These are phyloP conservation scores for Callipepla squamata DNA, from an alignment of 2,113 vertebrate genomes.

Conservation along the genomic window DNA sequence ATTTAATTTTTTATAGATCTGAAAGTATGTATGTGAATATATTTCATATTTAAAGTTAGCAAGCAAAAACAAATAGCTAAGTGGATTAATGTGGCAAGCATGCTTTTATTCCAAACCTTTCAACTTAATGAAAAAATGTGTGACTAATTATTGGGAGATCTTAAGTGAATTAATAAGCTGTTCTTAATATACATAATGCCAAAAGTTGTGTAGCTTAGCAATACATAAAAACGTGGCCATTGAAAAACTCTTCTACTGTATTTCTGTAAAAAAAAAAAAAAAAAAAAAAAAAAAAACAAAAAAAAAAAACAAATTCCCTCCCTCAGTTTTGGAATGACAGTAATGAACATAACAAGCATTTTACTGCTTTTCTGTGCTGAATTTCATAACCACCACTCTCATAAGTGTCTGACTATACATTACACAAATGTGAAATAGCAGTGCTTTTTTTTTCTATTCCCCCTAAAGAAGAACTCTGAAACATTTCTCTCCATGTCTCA, in stretches of 20 bases:
- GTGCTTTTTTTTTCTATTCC: neutral
- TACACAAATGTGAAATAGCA: neutral
- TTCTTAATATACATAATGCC: neutral
- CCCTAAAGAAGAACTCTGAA: neutral
- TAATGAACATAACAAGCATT: neutral
- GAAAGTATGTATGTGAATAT: neutral
- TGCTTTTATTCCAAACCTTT: neutral
- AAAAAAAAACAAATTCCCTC: neutral
- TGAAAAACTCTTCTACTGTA: neutral
- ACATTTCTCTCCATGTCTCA: constrained; percentile 9
- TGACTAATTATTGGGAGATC: neutral
- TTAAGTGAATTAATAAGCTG: neutral
- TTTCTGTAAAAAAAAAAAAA: neutral
- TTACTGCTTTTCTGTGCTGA: neutral
- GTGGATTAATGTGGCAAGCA: neutral
- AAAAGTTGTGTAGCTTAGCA: neutral
- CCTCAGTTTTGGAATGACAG: neutral
- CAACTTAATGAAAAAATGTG: neutral
- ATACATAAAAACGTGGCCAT: neutral
- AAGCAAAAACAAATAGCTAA: neutral
- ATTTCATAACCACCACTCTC: neutral
- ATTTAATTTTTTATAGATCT: neutral
- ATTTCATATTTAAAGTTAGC: neutral
- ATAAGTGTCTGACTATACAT: neutral
- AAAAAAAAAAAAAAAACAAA: neutral